phyloP scores from a whole-genome alignment of 1,140 invertebrate species.

The Stegodyphus mimosarum region DNA sequence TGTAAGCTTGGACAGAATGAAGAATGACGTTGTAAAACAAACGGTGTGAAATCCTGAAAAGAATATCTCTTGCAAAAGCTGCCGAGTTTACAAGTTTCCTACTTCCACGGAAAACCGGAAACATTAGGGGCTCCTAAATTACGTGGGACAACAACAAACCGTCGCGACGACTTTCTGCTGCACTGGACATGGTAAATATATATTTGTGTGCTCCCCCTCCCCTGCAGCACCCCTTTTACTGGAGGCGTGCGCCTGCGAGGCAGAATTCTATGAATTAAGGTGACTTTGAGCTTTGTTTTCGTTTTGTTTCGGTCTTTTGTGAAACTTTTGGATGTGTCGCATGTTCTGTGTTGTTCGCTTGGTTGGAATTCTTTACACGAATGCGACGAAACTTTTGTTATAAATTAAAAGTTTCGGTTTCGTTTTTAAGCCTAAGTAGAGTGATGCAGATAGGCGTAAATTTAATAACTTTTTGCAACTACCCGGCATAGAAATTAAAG shows the following conservation, averaged over 20 bases:
- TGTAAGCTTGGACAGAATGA: neutral
- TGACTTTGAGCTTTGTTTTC: neutral
- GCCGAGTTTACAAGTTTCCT: conserved; percentile 53
- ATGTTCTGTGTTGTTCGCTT: neutral
- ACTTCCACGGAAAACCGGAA: conserved; percentile 34
- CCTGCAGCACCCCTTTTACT: neutral
- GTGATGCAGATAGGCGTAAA: no score
- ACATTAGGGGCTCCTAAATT: conserved; percentile 51
- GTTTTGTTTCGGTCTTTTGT: neutral
- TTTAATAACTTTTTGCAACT: no score
- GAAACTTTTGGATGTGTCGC: neutral
- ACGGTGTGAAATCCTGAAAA: conserved; percentile 15
- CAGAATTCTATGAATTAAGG: neutral
- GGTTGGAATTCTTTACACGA: neutral
- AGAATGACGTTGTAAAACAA: conserved; percentile 46
- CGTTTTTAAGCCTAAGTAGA: no score
- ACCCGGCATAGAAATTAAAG: no score
- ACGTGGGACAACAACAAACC: conserved; percentile 10
- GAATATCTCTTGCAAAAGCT: conserved; percentile 33
- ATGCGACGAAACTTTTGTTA: neutral
- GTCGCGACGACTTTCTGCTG: conserved; percentile 37
- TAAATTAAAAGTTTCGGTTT: neutral
- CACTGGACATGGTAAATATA: conserved; percentile 53
- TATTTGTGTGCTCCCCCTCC: conserved; percentile 25
- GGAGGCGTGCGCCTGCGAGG: neutral